These are phyloP conservation scores for Dynastes hyllus DNA, from an alignment of 2,888 invertebrate genomes.

Conservation along the genomic window DNA sequence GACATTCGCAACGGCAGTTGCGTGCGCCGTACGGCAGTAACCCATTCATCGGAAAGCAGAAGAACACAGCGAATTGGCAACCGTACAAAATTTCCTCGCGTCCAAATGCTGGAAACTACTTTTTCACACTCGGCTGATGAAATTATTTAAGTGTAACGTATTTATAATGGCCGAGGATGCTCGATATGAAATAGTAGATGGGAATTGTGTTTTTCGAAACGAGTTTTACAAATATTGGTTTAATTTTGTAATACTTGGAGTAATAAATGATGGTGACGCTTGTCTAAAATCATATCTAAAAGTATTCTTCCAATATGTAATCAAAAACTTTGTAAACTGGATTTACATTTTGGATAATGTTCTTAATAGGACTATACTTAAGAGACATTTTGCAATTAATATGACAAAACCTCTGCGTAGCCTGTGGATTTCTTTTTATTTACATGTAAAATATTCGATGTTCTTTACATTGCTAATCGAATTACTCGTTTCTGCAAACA, in stretches of 20 bases:
- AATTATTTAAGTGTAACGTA: constrained; percentile 30
- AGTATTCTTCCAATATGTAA: too few species aligned
- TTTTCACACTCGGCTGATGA: constrained; percentile 20
- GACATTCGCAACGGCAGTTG: constrained; percentile 14
- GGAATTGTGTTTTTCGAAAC: not conserved
- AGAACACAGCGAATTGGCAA: constrained; percentile 15
- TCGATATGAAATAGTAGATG: not conserved
- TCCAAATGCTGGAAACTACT: constrained; percentile 20
- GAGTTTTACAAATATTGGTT: not conserved
- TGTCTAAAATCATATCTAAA: too few species aligned
- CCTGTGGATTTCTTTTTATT: too few species aligned
- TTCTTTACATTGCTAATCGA: too few species aligned
- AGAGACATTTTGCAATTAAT: too few species aligned
- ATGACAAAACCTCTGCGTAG: too few species aligned
- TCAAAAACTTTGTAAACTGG: too few species aligned
- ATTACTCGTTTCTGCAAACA: too few species aligned
- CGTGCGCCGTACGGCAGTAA: not conserved
- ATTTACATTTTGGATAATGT: too few species aligned
- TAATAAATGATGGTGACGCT: too few species aligned
- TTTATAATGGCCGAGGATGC: constrained; percentile 15
- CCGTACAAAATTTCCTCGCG: constrained; percentile 20
- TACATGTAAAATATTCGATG: too few species aligned
- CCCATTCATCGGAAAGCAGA: not conserved
- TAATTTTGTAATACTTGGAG: not conserved
- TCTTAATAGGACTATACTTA: too few species aligned